Conservation (phyloP, 2,888 invertebrate species). For the Eilema depressum region DNA sequence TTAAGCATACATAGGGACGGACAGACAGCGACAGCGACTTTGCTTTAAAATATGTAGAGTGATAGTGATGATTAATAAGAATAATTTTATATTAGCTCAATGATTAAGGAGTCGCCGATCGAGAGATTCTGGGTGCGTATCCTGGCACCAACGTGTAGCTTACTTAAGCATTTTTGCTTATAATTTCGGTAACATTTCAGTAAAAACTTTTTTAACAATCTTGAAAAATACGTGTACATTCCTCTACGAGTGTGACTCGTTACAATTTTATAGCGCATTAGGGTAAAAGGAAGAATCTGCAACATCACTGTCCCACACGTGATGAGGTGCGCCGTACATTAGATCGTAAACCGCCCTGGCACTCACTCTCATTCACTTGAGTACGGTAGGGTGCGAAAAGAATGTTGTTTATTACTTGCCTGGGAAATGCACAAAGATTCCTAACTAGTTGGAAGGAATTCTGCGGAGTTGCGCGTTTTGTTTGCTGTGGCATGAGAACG, state of each 20-base stretch:
- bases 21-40: too few relatives aligned
- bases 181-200: too few relatives aligned
- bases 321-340: constrained; percentile 1
- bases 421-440: constrained; percentile 2
- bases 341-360: neutral
- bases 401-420: constrained; percentile 1
- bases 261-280: neutral
- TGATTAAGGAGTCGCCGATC: too few relatives aligned
- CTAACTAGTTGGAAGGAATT: neutral
- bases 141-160: too few relatives aligned
- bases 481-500: neutral
- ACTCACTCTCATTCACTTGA: constrained; percentile 4
- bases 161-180: too few relatives aligned
- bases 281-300: neutral
- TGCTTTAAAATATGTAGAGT: too few relatives aligned
- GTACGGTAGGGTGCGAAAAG: constrained; percentile 4
- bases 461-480: neutral
- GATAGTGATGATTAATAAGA: too few relatives aligned
- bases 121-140: too few relatives aligned
- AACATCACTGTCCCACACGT: constrained; percentile 1
- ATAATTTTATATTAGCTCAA: too few relatives aligned
- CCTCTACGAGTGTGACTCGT: neutral
- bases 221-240: neutral
- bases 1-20: too few relatives aligned
- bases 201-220: too few relatives aligned